Evolutionary conservation across 2,113 vertebrate genomes (phyloP).

Genomic region (Pterocles gutturalis): DNA sequence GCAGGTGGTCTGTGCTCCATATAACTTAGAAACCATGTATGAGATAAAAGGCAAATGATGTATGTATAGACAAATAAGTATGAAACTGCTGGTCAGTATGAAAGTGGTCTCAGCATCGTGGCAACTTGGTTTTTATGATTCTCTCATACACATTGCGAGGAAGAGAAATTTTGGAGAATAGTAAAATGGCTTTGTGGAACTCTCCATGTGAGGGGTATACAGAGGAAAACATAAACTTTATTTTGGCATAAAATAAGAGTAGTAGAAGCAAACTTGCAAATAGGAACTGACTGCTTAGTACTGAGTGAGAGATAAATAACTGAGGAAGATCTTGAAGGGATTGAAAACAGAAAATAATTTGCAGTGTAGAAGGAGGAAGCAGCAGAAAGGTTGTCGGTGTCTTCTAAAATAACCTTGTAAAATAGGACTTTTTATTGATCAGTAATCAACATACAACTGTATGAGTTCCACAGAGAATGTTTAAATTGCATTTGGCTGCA

Average conservation of each 20-base stretch:
- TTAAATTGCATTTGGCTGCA: not conserved
- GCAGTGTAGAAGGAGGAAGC: not conserved
- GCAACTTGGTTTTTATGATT: not conserved
- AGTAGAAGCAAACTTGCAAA: not conserved
- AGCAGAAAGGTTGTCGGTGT: not conserved
- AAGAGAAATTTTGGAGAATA: not conserved
- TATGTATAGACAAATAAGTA: not conserved
- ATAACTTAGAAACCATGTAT: not conserved
- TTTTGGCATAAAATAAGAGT: not conserved
- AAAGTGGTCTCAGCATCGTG: not conserved
- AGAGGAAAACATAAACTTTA: not conserved
- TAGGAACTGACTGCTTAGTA: not conserved
- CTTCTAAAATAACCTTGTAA: not conserved
- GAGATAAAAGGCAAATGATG: not conserved
- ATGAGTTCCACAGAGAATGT: not conserved
- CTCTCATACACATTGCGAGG: not conserved
- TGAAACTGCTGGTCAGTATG: not conserved
- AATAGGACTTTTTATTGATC: not conserved
- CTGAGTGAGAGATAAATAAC: not conserved
- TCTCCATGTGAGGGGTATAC: not conserved
- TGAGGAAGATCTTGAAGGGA: not conserved
- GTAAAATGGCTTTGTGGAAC: not conserved
- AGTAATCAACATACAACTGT: not conserved
- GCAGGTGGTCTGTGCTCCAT: not conserved
- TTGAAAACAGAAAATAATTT: not conserved